These are phyloP conservation scores for Drosophila nigricruria DNA, from an alignment of 2,888 invertebrate species.

Conservation along the genomic window DNA sequence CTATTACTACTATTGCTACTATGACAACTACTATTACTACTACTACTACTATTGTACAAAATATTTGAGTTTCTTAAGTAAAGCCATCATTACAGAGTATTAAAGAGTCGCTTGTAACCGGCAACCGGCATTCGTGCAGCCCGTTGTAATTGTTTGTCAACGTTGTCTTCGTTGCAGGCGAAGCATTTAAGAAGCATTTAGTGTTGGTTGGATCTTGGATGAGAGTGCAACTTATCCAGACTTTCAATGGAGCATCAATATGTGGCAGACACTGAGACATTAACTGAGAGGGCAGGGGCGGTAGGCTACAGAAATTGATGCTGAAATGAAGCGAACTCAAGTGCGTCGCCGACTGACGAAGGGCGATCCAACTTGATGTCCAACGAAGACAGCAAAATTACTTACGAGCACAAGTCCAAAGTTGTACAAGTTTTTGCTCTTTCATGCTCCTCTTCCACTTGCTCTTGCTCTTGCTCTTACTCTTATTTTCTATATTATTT, in stretches of 20 bases:
- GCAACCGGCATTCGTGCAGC: background rate
- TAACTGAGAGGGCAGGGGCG: too few species aligned
- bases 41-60: background rate
- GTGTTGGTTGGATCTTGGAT: constrained; percentile 35
- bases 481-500: constrained; percentile 16
- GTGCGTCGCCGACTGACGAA: constrained; percentile 51
- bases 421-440: constrained; percentile 72
- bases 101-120: too few species aligned
- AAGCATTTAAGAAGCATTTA: constrained; percentile 51
- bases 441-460: constrained; percentile 26
- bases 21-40: background rate
- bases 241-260: constrained; percentile 57
- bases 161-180: constrained; percentile 15
- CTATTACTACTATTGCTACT: background rate
- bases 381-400: constrained; percentile 69
- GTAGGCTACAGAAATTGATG: constrained; percentile 22
- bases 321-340: constrained; percentile 76
- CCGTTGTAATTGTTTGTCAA: constrained; percentile 8
- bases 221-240: constrained; percentile 55
- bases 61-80: too few species aligned
- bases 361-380: constrained; percentile 51
- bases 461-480: background rate
- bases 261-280: background rate
- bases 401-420: constrained; percentile 76
- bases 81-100: background rate